Evolutionary conservation across 1,140 invertebrate species (phyloP).

Genomic region (Halotydeus destructor): DNA sequence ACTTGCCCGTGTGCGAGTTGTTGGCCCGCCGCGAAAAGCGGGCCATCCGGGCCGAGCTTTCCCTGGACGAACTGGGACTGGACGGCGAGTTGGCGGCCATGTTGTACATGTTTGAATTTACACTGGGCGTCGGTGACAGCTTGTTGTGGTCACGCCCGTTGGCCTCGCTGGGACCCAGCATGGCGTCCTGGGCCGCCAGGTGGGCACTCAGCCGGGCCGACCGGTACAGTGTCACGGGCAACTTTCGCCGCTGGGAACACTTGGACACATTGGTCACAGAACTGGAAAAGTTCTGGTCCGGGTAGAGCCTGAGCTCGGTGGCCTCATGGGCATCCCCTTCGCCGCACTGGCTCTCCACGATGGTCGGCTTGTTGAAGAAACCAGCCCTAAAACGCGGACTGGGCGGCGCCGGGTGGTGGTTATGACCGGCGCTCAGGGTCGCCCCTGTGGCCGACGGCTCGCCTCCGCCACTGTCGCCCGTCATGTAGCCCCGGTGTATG

Average conservation of each 20-base stretch:
- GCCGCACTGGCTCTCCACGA: no score
- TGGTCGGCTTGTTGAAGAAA: no score
- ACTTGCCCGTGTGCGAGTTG: constrained; percentile 63
- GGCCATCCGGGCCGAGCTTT: constrained; percentile 25
- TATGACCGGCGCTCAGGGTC: not conserved
- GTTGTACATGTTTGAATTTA: no score
- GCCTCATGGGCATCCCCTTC: no score
- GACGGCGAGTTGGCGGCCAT: constrained; percentile 1
- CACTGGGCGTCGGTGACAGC: no score
- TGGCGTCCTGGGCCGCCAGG: not conserved
- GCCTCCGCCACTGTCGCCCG: constrained; percentile 3
- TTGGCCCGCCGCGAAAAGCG: constrained; percentile 63
- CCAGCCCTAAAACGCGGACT: no score
- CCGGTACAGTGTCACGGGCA: constrained; percentile 5
- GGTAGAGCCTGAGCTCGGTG: no score
- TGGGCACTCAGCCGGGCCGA: constrained; percentile 1
- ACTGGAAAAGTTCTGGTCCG: no score
- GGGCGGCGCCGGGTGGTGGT: not conserved
- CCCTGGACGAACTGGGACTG: constrained; percentile 10
- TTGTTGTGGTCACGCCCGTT: constrained; percentile 1
- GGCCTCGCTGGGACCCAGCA: not conserved
- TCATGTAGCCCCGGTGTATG: constrained; percentile 50
- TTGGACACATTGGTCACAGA: no score
- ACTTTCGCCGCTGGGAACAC: not conserved
- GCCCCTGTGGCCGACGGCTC: not conserved